These are phyloP conservation scores for Furcifer pardalis DNA, from an alignment of 2,797 vertebrate species.

Conservation along the genomic window DNA sequence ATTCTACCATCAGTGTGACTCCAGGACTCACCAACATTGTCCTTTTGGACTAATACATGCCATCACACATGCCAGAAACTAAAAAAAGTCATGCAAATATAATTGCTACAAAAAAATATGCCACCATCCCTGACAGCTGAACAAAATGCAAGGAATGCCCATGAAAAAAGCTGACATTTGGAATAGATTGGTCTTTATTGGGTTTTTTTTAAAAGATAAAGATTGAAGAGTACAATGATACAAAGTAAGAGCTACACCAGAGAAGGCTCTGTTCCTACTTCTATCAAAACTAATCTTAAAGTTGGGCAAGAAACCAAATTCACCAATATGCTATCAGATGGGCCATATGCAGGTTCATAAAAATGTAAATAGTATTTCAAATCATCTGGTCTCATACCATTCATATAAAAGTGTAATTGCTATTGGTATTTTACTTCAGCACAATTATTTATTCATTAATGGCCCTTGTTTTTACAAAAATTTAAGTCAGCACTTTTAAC, in stretches of 20 bases:
- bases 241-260: neutral
- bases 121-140: no score
- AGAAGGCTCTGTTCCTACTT: neutral
- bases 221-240: neutral
- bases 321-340: neutral
- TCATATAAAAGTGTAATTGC: no score
- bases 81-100: no score
- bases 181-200: neutral
- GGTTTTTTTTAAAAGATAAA: neutral
- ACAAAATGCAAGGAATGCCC: no score
- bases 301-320: neutral
- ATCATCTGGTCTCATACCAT: neutral
- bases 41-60: no score
- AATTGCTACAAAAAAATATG: no score
- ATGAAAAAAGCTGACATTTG: conserved; percentile 14
- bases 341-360: neutral
- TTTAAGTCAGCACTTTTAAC: conserved; percentile 46
- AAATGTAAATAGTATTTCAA: neutral
- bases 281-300: neutral
- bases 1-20: no score
- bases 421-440: no score
- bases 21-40: no score
- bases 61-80: no score
- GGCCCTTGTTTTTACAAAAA: conserved; percentile 58
- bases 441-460: conserved; percentile 43